Base-by-base conservation (phyloP, 2,888 invertebrate species). In the Dynastes grantii region DNA sequence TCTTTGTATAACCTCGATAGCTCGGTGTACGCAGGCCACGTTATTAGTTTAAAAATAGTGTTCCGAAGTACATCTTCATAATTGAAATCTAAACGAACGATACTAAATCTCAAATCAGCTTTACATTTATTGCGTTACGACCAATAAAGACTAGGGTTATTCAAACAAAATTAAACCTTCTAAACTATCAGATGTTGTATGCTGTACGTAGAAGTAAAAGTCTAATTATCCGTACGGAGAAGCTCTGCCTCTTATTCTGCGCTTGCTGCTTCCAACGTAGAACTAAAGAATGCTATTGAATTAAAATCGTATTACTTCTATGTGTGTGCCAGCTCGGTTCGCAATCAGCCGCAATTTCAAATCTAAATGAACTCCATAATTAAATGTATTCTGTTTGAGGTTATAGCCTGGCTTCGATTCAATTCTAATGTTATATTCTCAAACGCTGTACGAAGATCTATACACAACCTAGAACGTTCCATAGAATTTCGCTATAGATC, bases 341-440 rank as follows among this genome's bases (percentile, higher is more conserved):
- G 68, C 51, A 68, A 68, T 68, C 68, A 51, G 51, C 49, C 22
- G 53, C 29, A 51, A 68, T 68, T 68, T 68, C 51, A 68, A 68
- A 68, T 51, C 49, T 51, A 68, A 68, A 68, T 68, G 68, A 68
- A 68, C 27, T 53, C 51, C 51, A 68, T 68, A 68, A 68, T 68
- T 68, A 68, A 68, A 68, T 68, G 68, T 68, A 68, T 68, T 51
- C 68, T 68, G 49, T 68, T 40, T 51, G 27, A 68, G 68, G 68
- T 27, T 29, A 58, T 58, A 58, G 51, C 49, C 2, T 4, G 29
- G 29, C 51, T 45, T 68, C 51, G 51, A 68, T 68, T 68, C 68
- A 68, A 68, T 68, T 68, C 68, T 27, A 68, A 68, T 51, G 68
- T 68, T 68, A 68, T 68, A 51, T 68, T 68, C 51, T 11, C 68